Base-by-base conservation (phyloP, 1,140 invertebrate species). In the Radopholus similis region DNA sequence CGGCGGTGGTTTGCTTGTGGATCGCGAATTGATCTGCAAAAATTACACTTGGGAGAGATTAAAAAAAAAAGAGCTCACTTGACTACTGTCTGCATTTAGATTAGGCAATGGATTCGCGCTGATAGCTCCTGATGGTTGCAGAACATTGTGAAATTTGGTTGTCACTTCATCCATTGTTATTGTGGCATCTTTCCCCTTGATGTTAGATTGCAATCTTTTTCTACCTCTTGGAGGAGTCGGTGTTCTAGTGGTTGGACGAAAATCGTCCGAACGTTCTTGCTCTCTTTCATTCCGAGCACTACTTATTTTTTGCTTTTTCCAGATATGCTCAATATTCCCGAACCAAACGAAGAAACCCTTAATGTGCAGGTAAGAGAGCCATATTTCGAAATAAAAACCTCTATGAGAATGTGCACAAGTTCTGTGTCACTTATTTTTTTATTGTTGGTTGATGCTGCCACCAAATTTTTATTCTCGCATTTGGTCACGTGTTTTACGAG, bases 331-430 rank as follows among this genome's bases (percentile, higher is more conserved):
- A n/a, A 34, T 13, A 49, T 26, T 26, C 30, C 44, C 40, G 9
- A 62, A 26, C 58, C 58, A 62, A 4, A 62, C 40, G 32, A 62
- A 62, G 21, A 62, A 62, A 40, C 58, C 44, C 58, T 62, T 32
- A 49, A 42, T 4, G 15, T 23, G 9, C 1, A 2, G 11, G 9
- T 34, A 30, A 11, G n/a, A 30, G 30, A 11, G 37, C 18, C 21
- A 15, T 35, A 9, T 26, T 26, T 5, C 37, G 55, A 3, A 37
- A 11, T 30, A 15, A 57, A 3, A 38, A 13, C 15, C 18, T 47
- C 44, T n/a, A n/a, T n/a, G n/a, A n/a, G n/a, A n/a, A n/a, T n/a
- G n/a, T n/a, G n/a, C n/a, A n/a, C n/a, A n/a, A 47, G 23, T 47
- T 3, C n/a, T 47, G 4, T 13, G 4, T 5, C 13, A 47, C 4